Base-by-base conservation (phyloP, 2,113 vertebrate genomes). In the Uria lomvia region DNA sequence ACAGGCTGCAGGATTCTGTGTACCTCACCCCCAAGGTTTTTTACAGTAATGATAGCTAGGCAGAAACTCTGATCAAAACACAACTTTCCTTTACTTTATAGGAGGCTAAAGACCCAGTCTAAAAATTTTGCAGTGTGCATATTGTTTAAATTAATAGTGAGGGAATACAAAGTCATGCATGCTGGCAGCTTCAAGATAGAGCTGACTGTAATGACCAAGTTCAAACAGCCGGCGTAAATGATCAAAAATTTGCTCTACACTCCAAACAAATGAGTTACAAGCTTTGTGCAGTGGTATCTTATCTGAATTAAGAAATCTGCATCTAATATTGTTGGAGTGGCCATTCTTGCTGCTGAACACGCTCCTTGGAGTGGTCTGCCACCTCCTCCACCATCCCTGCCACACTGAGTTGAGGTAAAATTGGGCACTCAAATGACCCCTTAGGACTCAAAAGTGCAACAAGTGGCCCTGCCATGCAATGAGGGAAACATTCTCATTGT, bases 21-120 rank as follows among this genome's bases (percentile, higher is more conserved):
- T 42, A 67, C 9, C 16, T 16, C n/a, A 67, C 9, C 5, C 11
- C 18, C 16, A 9, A 59, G 0, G 1, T 7, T 14, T 74, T 74
- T 47, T 47, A 65, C 13, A 34, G 32, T 55, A 65, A 20, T 74
- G 21, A 32, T 7, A 47, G 27, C 40, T 47, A 65, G 50, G 15
- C 42, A 66, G 22, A 49, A 66, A 11, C 7, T 60, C 30, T 75
- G 29, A 66, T 29, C 23, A 75, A 56, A 66, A 56, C 9, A 40
- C 15, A 49, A 47, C 22, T 75, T 47, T 65, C 15, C 10, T 53
- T 60, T 73, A 38, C 22, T 27, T 55, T 65, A 53, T 45, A n/a
- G 29, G 15, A 66, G 15, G 49, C 27, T 56, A 40, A 42, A 40
- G 60, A 66, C 6, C 60, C 23, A 40, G 29, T n/a, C 18, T 66